phyloP scores from a whole-genome alignment of 2,888 invertebrate species.

The Sphecodes monilicornis region DNA sequence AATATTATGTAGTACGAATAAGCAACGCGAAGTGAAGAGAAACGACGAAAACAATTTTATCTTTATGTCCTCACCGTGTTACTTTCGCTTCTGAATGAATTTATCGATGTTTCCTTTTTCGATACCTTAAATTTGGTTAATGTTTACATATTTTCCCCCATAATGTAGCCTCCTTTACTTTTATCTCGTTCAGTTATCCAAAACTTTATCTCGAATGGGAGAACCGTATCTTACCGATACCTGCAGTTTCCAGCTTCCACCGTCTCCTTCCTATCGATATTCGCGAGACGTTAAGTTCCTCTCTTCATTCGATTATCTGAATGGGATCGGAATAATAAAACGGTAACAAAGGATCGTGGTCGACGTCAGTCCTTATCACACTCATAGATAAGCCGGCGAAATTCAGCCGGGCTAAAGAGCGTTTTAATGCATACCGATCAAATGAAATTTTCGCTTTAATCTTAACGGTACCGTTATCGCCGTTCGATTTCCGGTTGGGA shows the following conservation, averaged over 20 bases:
- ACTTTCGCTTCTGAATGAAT: too few relatives aligned
- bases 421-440: not conserved
- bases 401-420: not conserved
- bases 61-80: too few relatives aligned
- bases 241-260: not conserved
- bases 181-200: not conserved
- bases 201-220: not conserved
- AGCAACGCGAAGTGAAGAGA: not conserved
- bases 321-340: constrained; percentile 6
- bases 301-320: not conserved
- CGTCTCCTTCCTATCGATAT: not conserved
- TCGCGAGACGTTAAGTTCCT: not conserved
- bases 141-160: not conserved
- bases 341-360: not conserved
- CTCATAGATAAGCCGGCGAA: not conserved
- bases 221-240: not conserved
- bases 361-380: not conserved
- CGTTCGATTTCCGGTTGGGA: not conserved
- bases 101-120: too few relatives aligned
- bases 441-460: not conserved
- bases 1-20: too few relatives aligned
- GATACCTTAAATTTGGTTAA: not conserved
- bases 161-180: not conserved
- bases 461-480: constrained; percentile 22
- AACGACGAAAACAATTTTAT: not conserved